Evolutionary conservation across 2,888 invertebrate genomes (phyloP), one percentile per base, ranked within the genome.

Genomic region (Eristalinus aeneus): DNA sequence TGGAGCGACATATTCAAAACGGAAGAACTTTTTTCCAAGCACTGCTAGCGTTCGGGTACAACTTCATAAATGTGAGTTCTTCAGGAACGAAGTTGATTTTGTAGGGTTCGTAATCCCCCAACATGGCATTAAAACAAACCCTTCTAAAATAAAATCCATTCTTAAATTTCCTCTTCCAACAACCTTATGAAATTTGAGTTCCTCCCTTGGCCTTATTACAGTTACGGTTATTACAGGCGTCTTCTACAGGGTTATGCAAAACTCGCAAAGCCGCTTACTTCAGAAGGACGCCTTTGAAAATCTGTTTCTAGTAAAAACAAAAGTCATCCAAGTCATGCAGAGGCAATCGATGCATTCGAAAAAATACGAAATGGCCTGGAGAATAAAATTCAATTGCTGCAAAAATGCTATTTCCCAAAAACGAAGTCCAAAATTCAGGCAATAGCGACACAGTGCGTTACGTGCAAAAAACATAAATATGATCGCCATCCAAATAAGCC

Each of bases 401-500:
- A 73, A 34, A 36, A 65, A 32, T 60, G 36, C 16, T 64, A 64
- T 22, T 64, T 74, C 12, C 73, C 73, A 12, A 11, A n/a, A 64
- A 74, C 67, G 60, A 11, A 27, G 1, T 10, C 16, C 12, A 73
- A 73, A 27, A 64, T 73, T 23, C 36, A 36, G 22, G 3, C 5
- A 3, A 10, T 61, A 9, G 39, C 82, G 9, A 80, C 68, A 0
- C 27, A 20, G 4, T 80, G 74, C 12, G 32, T 2, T 22, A 71
- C 23, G 10, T 76, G 79, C 23, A 85, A 68, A 58, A 12, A 56
- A 46, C 27, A 64, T 8, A 79, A 73, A 56, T 67, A 79, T 34
- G 58, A 79, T 20, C 39, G 72, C 6, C 74, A 86, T 12, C 86
- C 81, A 9, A 73, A 77, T 27, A 74, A 78, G 2, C 65, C 69